phyloP scores from a whole-genome alignment of 1,140 invertebrate genomes.

The Drosophila pachea region DNA sequence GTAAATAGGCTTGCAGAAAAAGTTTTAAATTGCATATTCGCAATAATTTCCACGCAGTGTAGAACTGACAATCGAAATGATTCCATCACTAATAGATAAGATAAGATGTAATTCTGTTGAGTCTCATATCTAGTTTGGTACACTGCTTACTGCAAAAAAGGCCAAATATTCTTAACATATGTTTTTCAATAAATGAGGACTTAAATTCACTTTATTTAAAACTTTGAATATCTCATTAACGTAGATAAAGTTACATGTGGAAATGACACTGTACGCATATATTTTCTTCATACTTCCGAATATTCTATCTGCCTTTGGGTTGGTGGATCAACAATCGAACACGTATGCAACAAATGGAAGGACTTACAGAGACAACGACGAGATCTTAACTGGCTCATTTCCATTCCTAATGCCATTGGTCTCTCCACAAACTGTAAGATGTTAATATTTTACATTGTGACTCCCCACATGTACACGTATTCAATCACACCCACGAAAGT shows the following conservation, averaged over 20 bases:
- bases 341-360: conserved; percentile 32
- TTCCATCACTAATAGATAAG: background rate
- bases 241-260: conserved; percentile 13
- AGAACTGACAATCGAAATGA: background rate
- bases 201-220: background rate
- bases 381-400: conserved; percentile 79
- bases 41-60: background rate
- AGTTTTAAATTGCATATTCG: no score
- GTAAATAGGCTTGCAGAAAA: no score
- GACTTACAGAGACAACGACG: conserved; percentile 36
- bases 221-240: conserved; percentile 3
- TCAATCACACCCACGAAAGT: conserved; percentile 4
- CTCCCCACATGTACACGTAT: background rate
- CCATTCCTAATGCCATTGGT: conserved; percentile 87
- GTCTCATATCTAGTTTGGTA: background rate
- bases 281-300: conserved; percentile 39
- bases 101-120: background rate
- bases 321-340: conserved; percentile 46
- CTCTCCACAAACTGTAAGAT: conserved; percentile 83
- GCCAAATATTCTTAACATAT: conserved; percentile 7
- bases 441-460: conserved; percentile 6
- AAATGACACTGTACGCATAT: conserved; percentile 22
- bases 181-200: background rate
- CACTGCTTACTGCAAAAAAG: background rate
- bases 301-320: conserved; percentile 38